Conservation (phyloP, 2,113 vertebrate genomes). For the Hippocampus guttulatus region DNA sequence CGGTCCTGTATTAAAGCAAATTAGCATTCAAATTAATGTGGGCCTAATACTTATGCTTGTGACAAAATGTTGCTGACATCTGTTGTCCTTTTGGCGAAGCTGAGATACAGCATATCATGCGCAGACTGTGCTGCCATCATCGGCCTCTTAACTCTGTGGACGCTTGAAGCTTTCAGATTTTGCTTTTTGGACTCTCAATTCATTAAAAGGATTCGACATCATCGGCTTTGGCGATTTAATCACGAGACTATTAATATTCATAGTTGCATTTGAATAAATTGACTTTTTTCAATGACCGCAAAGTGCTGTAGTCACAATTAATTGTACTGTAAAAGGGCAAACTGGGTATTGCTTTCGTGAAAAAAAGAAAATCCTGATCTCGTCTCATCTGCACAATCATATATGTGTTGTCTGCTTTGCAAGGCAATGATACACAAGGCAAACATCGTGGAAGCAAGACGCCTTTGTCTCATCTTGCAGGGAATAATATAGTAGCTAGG, state of each 20-base stretch:
- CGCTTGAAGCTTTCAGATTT: background rate
- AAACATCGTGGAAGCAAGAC: background rate
- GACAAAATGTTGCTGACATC: background rate
- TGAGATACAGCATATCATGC: background rate
- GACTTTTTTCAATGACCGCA: too few relatives aligned
- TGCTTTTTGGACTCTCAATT: background rate
- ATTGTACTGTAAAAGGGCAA: constrained; percentile 16
- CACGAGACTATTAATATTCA: too few relatives aligned
- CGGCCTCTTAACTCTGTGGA: too few relatives aligned
- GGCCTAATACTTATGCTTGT: background rate
- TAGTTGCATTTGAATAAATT: too few relatives aligned
- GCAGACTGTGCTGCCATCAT: background rate
- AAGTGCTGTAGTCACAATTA: too few relatives aligned
- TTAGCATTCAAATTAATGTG: background rate
- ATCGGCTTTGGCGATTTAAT: background rate
- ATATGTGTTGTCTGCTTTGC: background rate
- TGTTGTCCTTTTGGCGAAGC: background rate
- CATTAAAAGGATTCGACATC: background rate
- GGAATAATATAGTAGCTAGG: background rate
- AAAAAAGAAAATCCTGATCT: background rate
- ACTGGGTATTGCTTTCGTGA: constrained; percentile 6
- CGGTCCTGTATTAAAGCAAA: background rate
- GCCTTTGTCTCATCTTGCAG: background rate
- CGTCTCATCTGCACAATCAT: background rate
- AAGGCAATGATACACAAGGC: background rate